Evolutionary conservation across 2,797 vertebrate genomes (phyloP).

Genomic region (Alfaro cultratus): DNA sequence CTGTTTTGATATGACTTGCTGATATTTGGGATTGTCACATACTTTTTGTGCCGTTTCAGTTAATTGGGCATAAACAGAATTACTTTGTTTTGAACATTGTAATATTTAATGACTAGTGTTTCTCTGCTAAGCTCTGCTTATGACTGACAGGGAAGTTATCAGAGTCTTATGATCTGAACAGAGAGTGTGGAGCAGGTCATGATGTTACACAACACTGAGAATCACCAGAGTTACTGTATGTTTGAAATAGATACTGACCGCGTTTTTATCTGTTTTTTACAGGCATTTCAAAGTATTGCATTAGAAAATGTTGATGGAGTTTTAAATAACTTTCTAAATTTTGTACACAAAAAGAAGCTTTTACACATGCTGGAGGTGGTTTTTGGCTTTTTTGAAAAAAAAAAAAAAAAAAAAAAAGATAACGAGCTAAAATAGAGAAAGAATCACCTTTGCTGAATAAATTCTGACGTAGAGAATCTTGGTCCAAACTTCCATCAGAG

Average conservation of each 20-base stretch:
- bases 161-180: not conserved
- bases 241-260: not conserved
- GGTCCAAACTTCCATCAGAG: no score
- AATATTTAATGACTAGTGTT: not conserved
- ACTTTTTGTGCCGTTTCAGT: not conserved
- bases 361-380: no score
- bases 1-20: not conserved
- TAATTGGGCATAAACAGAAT: not conserved
- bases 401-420: no score
- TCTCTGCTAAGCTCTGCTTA: not conserved
- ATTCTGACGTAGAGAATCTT: no score
- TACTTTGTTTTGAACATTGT: not conserved
- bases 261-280: no score
- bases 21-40: not conserved
- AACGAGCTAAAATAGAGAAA: no score
- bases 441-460: no score
- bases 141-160: not conserved
- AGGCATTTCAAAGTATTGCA: no score
- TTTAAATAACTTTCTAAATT: no score
- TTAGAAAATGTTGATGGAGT: no score
- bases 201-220: not conserved
- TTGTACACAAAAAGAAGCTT: no score
- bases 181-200: not conserved
- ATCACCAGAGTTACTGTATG: not conserved
- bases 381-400: no score